Evolutionary conservation across 2,888 invertebrate genomes (phyloP), one percentile per base, ranked within the genome.

Genomic region (Agrotis exclamationis): DNA sequence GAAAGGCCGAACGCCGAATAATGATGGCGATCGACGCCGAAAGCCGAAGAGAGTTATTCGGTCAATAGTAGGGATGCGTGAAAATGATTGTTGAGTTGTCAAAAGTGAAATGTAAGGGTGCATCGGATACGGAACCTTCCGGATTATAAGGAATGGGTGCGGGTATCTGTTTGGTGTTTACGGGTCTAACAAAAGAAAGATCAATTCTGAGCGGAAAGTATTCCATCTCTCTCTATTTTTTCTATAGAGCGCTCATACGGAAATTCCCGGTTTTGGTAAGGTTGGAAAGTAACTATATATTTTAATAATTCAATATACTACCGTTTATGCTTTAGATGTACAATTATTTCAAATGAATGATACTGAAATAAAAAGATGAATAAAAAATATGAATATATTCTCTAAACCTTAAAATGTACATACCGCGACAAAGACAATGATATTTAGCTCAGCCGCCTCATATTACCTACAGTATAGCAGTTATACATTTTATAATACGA

Each of bases 11-110:
- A 68, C 63, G 72, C 60, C 57, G 80, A 77, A 84, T 80, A 80
- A 79, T 80, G 69, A 76, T 70, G 59, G 48, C 33, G 63, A 66
- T 60, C 51, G 79, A 64, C 60, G 66, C 83, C 69, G 68, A 71
- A 79, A 84, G 77, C 83, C 75, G 82, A 73, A 44, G 18, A 59
- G 67, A 83, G 85, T 82, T 88, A 88, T 88, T 85, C 85, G 83
- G 79, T 80, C 85, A 85, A 85, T 81, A 85, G 76, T 82, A 85
- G 79, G 74, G 74, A 74, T 63, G 77, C 80, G 84, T 77, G 79
- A 85, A 87, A 87, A 88, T 85, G 85, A 88, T 87, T 87, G 85
- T 85, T 82, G 51, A 58, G 68, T 74, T 79, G 83, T 85, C 83
- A 83, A 75, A 74, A 80, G 63, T 83, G 74, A 85, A 67, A 73